Base-by-base conservation (phyloP, 2,888 invertebrate genomes). In the Brachyptera putata region DNA sequence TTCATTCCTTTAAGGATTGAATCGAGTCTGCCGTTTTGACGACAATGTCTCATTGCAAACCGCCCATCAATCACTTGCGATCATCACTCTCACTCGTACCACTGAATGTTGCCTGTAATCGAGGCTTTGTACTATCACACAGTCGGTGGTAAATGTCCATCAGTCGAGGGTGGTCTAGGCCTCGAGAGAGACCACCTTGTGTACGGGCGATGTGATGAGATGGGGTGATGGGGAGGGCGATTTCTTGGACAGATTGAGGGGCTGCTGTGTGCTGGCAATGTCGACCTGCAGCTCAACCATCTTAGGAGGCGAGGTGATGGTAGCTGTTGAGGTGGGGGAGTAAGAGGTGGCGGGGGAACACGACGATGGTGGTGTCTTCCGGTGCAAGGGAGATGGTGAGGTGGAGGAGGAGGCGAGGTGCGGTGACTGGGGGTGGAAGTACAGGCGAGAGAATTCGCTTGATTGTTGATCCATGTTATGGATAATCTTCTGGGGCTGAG, bases 201-300 rank as follows among this genome's bases (percentile, higher is more conserved):
- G 63, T 14, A 64, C 65, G 26, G 65, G 67, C 26, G 67, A 68
- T 75, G 74, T 73, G 71, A 82, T 74, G 73, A 84, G 79, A 76
- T 84, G 71, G 71, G 90, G 87, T 75, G 90, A 86, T 66, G 87
- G 86, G 67, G 86, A 84, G 68, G 87, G 87, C 66, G 87, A 86
- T 73, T 89, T 89, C 76, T 92, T 93, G 75, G 92, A 93, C 70
- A 94, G 81, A 80, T 94, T 94, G 67, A 94, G 79, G 58, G 94
- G 94, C 73, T 89, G 89, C 68, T 85, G 85, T 16, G 86, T 83
- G 71, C 87, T 87, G 70, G 89, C 89, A 67, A 89, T 89, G 71
- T 89, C 89, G 68, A 91, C 89, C 75, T 91, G 90, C 68, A 91
- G 80, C 73, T 90, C 89, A 70, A 86, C 77, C 72, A 85, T 77